Evolutionary conservation across 2,113 vertebrate species (phyloP), one percentile per base, ranked within the genome.

Genomic region (Calyptommatus sinebrachiatus): DNA sequence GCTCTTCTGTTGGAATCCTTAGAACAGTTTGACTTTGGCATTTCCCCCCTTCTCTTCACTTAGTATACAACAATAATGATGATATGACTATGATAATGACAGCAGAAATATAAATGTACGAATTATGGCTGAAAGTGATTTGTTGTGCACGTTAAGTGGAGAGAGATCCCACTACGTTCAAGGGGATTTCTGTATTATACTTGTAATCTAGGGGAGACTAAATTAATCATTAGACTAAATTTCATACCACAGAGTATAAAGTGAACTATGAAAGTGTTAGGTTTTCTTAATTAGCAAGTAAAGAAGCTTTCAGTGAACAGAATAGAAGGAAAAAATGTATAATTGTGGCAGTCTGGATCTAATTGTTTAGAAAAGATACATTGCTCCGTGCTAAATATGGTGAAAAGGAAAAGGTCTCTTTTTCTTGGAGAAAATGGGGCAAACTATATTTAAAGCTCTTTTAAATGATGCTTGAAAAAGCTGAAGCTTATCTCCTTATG

Each of bases 381-480:
- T 18, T 57, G 53, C 53, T 57, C 8, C 82, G 76, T 66, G 75
- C 60, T 61, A 77, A 77, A 82, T 70, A 46, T 67, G 67, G 66
- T 80, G 71, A 71, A 83, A 83, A 72, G 63, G 35, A 77, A 67
- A 12, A 69, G 35, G 12, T 83, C 80, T 57, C 53, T 57, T 57
- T 57, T 16, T 57, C 82, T 81, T 69, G 83, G 10, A 79, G 72
- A 29, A 83, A 75, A 57, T 80, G 29, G 21, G 71, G n/a, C 53
- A 80, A 88, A 82, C 83, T 81, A 67, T 53, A 22, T n/a, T 24
- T 84, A 22, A n/a, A 81, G 88, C 85, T 87, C 65, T 2, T 57
- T 84, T 84, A 7, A 85, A 81, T 50, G 46, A 81, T 62, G 84
- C 78, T 5, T 83, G 90, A 89, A 77, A 82, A 24, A 71, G 53